A percentile compares a stretch with the other conserved stretches of the same genome.
phyloP scores from a whole-genome alignment of 2,888 invertebrate genomes.

The Celastrina argiolus region DNA sequence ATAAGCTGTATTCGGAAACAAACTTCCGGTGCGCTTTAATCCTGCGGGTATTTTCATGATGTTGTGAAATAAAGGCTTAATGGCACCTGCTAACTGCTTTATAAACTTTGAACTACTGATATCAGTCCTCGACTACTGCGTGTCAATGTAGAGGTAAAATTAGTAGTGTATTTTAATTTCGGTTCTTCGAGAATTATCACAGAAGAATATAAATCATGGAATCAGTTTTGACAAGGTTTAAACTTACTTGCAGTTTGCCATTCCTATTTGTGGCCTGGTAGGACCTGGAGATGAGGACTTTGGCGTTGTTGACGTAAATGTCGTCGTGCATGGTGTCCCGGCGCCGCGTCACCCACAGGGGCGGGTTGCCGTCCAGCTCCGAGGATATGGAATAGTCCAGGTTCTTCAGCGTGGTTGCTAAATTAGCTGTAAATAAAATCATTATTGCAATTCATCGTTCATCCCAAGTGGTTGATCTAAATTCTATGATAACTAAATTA shows the following conservation, averaged over 20 bases:
- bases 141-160: no score
- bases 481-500: no score
- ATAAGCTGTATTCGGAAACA: not conserved
- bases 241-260: slow-evolving; percentile 61
- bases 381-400: slow-evolving; percentile 85
- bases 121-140: no score
- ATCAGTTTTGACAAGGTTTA: no score
- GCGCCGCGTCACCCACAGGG: slow-evolving; percentile 88
- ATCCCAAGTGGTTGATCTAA: no score
- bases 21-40: not conserved
- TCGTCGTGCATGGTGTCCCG: slow-evolving; percentile 81
- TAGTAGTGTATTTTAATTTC: no score
- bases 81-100: not conserved
- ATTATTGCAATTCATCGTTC: slow-evolving; percentile 10
- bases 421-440: slow-evolving; percentile 79
- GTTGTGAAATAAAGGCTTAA: not conserved
- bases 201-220: no score
- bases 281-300: slow-evolving; percentile 83
- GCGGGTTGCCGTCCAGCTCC: slow-evolving; percentile 90
- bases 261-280: slow-evolving; percentile 78
- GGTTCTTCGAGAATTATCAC: no score
- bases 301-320: slow-evolving; percentile 92
- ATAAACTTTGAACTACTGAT: not conserved
- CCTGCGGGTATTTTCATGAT: not conserved
- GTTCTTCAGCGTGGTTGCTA: slow-evolving; percentile 82